phyloP scores from a whole-genome alignment of 2,888 invertebrate species.

The Dolomedes plantarius region DNA sequence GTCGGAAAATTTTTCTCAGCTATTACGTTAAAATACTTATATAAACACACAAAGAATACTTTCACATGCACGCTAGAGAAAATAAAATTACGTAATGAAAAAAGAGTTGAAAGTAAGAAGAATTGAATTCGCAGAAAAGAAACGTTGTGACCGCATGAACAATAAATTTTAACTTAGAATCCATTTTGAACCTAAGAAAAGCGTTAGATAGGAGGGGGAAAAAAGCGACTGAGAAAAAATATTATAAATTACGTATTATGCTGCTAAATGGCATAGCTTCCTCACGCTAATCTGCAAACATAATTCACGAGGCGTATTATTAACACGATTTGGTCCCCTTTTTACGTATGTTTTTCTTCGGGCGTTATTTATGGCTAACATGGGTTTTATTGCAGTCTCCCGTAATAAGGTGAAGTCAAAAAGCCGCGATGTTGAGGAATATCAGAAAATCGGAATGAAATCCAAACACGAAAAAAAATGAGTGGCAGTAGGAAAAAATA shows the following conservation, averaged over 20 bases:
- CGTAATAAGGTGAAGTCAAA: neutral
- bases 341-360: neutral
- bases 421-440: neutral
- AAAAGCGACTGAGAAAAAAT: neutral
- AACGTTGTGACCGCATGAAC: too few species aligned
- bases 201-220: neutral
- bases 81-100: too few species aligned
- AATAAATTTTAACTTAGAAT: constrained; percentile 1
- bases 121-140: too few species aligned
- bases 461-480: constrained; percentile 55
- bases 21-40: too few species aligned
- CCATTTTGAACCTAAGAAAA: neutral
- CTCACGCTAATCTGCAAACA: constrained; percentile 52
- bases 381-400: neutral
- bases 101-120: too few species aligned
- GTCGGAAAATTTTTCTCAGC: too few species aligned
- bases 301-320: constrained; percentile 59
- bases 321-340: constrained; percentile 43
- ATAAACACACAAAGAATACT: too few species aligned
- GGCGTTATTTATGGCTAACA: constrained; percentile 49
- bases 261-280: constrained; percentile 32
- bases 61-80: too few species aligned
- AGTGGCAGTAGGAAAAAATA: constrained; percentile 29
- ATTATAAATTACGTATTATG: constrained; percentile 48
- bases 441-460: constrained; percentile 40